Conservation (phyloP, 2,113 vertebrate species). For the Hypomesus transpacificus region DNA sequence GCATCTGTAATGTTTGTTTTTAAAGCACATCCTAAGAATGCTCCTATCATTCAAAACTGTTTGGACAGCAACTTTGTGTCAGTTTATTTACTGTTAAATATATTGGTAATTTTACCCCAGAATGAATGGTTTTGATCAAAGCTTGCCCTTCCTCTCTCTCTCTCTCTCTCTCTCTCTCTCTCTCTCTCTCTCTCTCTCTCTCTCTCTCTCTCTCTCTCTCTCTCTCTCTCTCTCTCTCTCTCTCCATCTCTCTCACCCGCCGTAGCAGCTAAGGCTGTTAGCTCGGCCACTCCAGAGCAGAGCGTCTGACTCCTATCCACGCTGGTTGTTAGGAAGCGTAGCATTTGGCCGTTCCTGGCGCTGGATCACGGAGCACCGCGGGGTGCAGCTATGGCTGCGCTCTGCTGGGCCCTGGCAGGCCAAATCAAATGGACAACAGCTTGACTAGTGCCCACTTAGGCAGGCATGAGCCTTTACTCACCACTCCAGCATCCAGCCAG, state of each 20-base stretch:
- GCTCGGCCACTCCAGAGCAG: conserved; percentile 59
- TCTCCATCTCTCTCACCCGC: conserved; percentile 36
- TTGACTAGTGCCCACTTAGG: conserved; percentile 83
- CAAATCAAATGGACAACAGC: conserved; percentile 80
- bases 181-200: not conserved
- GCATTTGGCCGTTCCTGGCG: conserved; percentile 81
- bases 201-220: too few species aligned
- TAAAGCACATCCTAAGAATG: too few species aligned
- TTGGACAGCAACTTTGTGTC: too few species aligned
- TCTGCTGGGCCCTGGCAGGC: conserved; percentile 73
- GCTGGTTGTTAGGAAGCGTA: conserved; percentile 71
- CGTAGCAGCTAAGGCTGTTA: conserved; percentile 17
- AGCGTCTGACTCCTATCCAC: conserved; percentile 76
- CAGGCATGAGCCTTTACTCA: conserved; percentile 63
- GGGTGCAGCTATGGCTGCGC: conserved; percentile 76
- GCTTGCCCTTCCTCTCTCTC: too few species aligned
- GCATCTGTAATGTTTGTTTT: too few species aligned
- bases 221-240: not conserved
- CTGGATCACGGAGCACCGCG: conserved; percentile 65
- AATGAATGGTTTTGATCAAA: too few species aligned
- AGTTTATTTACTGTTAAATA: too few species aligned
- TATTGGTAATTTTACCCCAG: too few species aligned
- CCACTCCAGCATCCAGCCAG: conserved; percentile 62
- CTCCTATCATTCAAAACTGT: too few species aligned
- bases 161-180: too few species aligned